phyloP scores from a whole-genome alignment of 1,140 invertebrate species.

The Papilio dardanus region DNA sequence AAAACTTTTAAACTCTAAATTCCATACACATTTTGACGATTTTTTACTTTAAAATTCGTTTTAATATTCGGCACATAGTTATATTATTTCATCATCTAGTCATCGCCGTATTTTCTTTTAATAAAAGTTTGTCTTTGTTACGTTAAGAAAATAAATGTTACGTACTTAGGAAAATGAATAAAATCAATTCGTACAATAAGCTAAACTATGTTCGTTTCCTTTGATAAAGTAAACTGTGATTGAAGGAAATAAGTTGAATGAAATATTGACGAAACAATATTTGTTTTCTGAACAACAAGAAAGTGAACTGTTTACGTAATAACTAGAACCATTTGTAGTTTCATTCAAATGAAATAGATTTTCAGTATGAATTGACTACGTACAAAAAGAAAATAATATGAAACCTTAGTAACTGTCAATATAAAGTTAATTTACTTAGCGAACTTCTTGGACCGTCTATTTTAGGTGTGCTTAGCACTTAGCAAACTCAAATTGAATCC shows the following conservation, averaged over 20 bases:
- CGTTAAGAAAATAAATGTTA: too few species aligned
- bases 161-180: neutral
- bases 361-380: neutral
- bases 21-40: too few species aligned
- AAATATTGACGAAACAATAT: constrained; percentile 6
- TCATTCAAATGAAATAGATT: neutral
- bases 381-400: neutral
- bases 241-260: constrained; percentile 18
- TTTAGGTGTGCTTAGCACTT: constrained; percentile 4
- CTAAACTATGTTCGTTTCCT: neutral
- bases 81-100: too few species aligned
- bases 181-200: neutral
- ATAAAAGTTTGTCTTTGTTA: too few species aligned
- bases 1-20: too few species aligned
- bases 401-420: neutral
- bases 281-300: neutral
- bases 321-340: neutral
- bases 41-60: too few species aligned
- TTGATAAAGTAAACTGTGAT: neutral
- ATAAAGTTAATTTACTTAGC: neutral
- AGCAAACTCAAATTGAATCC: neutral
- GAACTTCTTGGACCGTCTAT: neutral
- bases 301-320: neutral
- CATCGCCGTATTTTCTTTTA: too few species aligned
- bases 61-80: too few species aligned